Percentiles rank a stretch among this genome's conserved stretches.
phyloP scores from a whole-genome alignment of 2,888 invertebrate genomes.

The Xestia rhomboidea region DNA sequence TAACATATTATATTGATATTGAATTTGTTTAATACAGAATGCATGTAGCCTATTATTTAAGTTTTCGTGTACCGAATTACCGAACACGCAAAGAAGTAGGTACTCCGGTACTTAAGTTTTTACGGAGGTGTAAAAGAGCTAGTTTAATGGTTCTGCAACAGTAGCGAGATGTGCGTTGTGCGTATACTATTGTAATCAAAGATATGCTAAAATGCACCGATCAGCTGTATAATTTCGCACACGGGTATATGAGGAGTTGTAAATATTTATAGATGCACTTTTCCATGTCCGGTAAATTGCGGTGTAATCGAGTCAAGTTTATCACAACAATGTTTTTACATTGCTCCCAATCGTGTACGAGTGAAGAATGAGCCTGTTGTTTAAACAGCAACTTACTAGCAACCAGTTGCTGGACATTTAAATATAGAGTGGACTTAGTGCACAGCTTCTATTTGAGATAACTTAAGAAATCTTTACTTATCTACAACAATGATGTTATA shows the following conservation, averaged over 20 bases:
- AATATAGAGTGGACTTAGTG: neutral
- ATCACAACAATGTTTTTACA: constrained; percentile 84
- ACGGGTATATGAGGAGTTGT: constrained; percentile 80
- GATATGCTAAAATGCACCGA: constrained; percentile 78
- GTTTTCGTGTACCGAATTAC: constrained; percentile 71
- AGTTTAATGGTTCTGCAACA: constrained; percentile 73
- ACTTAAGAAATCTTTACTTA: neutral
- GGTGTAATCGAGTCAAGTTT: constrained; percentile 85
- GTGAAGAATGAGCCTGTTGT: constrained; percentile 49
- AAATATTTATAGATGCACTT: constrained; percentile 88
- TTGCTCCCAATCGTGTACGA: constrained; percentile 67
- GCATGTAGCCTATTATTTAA: constrained; percentile 76
- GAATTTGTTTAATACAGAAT: constrained; percentile 63
- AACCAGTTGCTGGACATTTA: constrained; percentile 37
- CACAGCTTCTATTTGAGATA: neutral
- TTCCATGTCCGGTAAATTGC: constrained; percentile 85
- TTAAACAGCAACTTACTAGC: constrained; percentile 28
- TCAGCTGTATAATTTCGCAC: constrained; percentile 81
- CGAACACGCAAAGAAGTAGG: constrained; percentile 57
- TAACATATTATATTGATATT: constrained; percentile 15
- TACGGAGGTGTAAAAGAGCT: constrained; percentile 72
- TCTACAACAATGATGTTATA: neutral
- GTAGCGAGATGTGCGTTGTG: constrained; percentile 66
- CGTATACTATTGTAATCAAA: constrained; percentile 75
- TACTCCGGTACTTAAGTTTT: constrained; percentile 68